Base-by-base conservation (phyloP, 1,140 invertebrate species). In the Brachionus sp. region DNA sequence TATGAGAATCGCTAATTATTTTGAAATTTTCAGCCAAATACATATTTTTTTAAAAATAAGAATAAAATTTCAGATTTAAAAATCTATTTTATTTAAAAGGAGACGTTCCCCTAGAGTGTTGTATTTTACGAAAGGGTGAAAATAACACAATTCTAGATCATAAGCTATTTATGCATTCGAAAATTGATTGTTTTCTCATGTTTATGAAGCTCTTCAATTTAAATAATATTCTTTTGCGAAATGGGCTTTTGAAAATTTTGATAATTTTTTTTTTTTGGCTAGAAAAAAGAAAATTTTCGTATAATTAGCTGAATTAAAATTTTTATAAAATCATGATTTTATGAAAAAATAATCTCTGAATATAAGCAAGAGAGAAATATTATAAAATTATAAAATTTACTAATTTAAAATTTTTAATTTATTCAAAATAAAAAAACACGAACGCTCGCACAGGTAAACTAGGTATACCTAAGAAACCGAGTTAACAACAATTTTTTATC, bases 281-380 rank as follows among this genome's bases (percentile, higher is more conserved):
- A 66, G 37, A 70, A 70, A 70, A 19, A 39, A 3, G 16, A 23
- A 12, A 57, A 57, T 16, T 39, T 39, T 19, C 16, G 16, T 39
- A 70, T 16, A 37, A 37, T 70, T 70, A 37, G 29, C n/a, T 70
- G 66, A 70, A 70, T 39, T 37, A 37, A 70, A 70, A 70, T 39
- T 37, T 70, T 70, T 66, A 33, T 66, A 66, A 66, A 66, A 66
- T 70, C 66, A 70, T 70, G 66, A 70, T 70, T 70, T 70, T 16
- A 37, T 70, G 33, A 39, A 19, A 39, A 70, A 70, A 70, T 70
- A 70, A 70, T 70, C 33, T 37, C 19, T 70, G 66, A 70, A 70
- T 4, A 57, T 19, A 37, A 37, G n/a, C 13, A 39, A 39, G n/a
- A 19, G 16, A 29, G 29, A 29, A 29, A 29, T 29, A 29, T 29